phyloP scores from a whole-genome alignment of 1,140 invertebrate species.

The Mercenaria mercenaria region DNA sequence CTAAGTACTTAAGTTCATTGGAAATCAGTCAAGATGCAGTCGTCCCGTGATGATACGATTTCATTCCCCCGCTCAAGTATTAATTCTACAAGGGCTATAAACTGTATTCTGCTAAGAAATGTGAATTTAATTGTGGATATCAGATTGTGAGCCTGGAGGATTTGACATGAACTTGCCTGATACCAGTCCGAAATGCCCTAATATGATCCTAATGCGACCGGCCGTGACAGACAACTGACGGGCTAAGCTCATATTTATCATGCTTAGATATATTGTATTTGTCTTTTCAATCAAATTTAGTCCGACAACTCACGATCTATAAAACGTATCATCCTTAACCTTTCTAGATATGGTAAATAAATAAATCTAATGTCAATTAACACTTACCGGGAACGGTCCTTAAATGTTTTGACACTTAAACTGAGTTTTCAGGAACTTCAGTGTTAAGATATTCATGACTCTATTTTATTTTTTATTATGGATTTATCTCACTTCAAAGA shows the following conservation, averaged over 20 bases:
- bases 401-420: background rate
- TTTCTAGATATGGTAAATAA: background rate
- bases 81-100: constrained; percentile 53
- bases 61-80: constrained; percentile 22
- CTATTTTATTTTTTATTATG: no score
- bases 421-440: background rate
- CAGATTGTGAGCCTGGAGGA: constrained; percentile 29
- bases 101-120: constrained; percentile 49
- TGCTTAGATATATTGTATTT: constrained; percentile 54
- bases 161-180: constrained; percentile 50
- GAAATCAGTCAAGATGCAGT: background rate
- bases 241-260: constrained; percentile 49
- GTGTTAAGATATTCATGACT: background rate
- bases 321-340: constrained; percentile 12
- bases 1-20: no score
- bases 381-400: no score
- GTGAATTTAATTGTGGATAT: constrained; percentile 62
- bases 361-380: background rate
- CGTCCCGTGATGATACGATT: background rate
- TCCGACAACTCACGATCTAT: constrained; percentile 49
- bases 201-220: constrained; percentile 2
- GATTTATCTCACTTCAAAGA: no score
- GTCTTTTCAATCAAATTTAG: constrained; percentile 58
- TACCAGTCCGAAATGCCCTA: constrained; percentile 33
- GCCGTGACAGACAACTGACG: constrained; percentile 25